phyloP scores from a whole-genome alignment of 2,888 invertebrate species.

The Melieria omissa region DNA sequence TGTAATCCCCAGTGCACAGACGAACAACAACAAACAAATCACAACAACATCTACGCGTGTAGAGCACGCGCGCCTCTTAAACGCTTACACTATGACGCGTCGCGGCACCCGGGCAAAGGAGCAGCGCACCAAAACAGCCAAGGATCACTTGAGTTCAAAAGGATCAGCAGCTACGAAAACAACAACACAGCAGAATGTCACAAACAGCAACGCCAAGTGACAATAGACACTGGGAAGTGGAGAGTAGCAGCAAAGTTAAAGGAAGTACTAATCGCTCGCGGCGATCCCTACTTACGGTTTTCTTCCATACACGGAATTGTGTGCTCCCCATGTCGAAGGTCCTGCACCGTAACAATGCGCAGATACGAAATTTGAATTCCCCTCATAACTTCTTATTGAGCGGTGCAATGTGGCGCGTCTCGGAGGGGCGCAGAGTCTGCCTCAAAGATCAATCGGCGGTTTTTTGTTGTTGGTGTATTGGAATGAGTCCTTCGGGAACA shows the following conservation, averaged over 20 bases:
- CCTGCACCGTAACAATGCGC: slow-evolving; percentile 11
- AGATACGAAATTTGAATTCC: no score
- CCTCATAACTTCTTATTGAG: slow-evolving; percentile 23
- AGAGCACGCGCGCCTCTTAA: slow-evolving; percentile 55
- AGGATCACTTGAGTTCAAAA: slow-evolving; percentile 27
- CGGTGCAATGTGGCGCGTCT: slow-evolving; percentile 13
- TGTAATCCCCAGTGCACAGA: neutral
- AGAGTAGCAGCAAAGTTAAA: slow-evolving; percentile 9
- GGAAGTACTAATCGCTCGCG: slow-evolving; percentile 23
- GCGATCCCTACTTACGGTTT: slow-evolving; percentile 28
- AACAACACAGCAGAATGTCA: neutral
- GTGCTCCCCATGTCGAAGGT: slow-evolving; percentile 12
- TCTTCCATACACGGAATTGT: neutral
- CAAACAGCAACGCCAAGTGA: slow-evolving; percentile 9
- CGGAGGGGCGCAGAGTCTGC: slow-evolving; percentile 10
- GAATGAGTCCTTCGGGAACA: slow-evolving; percentile 21
- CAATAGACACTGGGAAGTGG: slow-evolving; percentile 12
- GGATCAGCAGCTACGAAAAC: slow-evolving; percentile 28
- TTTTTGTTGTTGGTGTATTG: neutral
- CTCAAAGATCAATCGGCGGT: neutral
- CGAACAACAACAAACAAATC: no score
- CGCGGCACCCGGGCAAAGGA: slow-evolving; percentile 12
- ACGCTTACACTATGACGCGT: slow-evolving; percentile 50
- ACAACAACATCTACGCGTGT: slow-evolving; percentile 51
- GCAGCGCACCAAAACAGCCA: slow-evolving; percentile 19